Percentiles rank a stretch among this genome's conserved stretches.
These are phyloP conservation scores for Xiphophorus birchmanni DNA, from an alignment of 2,797 vertebrate species.

Conservation along the genomic window DNA sequence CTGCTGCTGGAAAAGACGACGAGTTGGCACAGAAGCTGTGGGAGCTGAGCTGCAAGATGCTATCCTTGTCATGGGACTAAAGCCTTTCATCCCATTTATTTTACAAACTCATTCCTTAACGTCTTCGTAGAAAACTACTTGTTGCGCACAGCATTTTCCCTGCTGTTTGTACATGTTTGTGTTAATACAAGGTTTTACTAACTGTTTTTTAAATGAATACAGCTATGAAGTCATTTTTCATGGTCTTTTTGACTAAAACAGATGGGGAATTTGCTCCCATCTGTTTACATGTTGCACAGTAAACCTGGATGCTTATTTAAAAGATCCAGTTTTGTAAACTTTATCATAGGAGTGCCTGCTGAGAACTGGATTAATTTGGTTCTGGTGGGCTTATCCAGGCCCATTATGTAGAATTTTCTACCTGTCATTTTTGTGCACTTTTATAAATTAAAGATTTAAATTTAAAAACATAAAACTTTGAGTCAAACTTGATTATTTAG, in stretches of 20 bases:
- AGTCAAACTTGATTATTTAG: background rate
- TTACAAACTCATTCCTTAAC: background rate
- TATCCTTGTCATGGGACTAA: constrained; percentile 77
- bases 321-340: background rate
- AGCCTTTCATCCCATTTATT: background rate
- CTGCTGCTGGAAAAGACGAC: constrained; percentile 67
- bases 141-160: background rate
- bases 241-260: too few relatives aligned
- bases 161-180: background rate
- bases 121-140: background rate
- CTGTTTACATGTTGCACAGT: background rate
- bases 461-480: background rate
- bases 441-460: background rate
- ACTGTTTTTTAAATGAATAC: background rate
- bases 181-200: background rate
- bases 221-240: too few relatives aligned
- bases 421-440: background rate
- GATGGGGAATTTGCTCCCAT: background rate
- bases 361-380: background rate
- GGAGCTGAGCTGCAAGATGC: constrained; percentile 79
- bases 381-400: background rate
- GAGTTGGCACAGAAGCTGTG: constrained; percentile 75
- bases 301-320: background rate
- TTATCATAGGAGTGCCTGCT: background rate
- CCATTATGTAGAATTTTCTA: background rate